Conservation (phyloP, 2,888 invertebrate genomes). For the Aricia artaxerxes region DNA sequence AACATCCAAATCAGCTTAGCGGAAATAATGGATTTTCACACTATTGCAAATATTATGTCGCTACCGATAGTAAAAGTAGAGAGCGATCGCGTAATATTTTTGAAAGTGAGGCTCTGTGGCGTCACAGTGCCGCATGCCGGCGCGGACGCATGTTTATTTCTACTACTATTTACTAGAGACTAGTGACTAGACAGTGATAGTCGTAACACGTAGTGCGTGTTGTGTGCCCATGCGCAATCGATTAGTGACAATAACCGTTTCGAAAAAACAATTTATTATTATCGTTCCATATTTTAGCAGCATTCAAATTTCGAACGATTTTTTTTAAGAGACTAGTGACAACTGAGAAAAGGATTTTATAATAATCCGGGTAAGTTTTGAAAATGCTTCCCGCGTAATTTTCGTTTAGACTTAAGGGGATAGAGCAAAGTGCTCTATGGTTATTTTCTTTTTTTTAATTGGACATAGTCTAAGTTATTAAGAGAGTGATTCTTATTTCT, state of each 20-base stretch:
- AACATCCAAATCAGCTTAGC: neutral
- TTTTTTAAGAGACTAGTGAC: neutral
- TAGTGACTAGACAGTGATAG: neutral
- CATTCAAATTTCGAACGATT: neutral
- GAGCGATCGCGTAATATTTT: slow-evolving; percentile 52
- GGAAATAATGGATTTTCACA: neutral
- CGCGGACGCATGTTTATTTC: neutral
- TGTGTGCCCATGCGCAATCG: no score
- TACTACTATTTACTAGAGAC: neutral
- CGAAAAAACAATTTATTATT: no score
- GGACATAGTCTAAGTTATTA: no score
- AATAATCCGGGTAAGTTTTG: neutral
- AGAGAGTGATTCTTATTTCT: no score
- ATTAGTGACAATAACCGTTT: no score
- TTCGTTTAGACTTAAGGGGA: no score
- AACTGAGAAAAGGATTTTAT: neutral
- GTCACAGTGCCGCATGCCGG: slow-evolving; percentile 45
- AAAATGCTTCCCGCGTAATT: neutral
- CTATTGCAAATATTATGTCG: slow-evolving; percentile 30
- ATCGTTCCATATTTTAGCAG: neutral
- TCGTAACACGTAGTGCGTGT: neutral
- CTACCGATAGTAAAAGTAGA: slow-evolving; percentile 61
- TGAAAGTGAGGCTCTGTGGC: slow-evolving; percentile 71
- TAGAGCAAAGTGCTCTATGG: no score
- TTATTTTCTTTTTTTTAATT: no score